Percentiles rank a stretch among this genome's conserved stretches.
These are phyloP conservation scores for Syngnathus typhle DNA, from an alignment of 2,113 vertebrate species.

Conservation along the genomic window DNA sequence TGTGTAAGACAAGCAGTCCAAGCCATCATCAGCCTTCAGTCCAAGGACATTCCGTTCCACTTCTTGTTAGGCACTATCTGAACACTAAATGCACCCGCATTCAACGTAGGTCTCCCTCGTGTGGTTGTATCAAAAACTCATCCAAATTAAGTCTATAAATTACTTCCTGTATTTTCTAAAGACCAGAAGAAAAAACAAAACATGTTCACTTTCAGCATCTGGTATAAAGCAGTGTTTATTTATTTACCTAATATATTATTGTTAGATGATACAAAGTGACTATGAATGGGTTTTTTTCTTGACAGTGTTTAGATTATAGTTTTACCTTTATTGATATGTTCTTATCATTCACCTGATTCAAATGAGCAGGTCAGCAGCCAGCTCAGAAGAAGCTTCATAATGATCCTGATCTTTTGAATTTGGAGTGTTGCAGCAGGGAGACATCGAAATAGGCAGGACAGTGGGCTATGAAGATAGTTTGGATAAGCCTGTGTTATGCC, in stretches of 20 bases:
- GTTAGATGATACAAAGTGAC: background rate
- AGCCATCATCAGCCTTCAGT: slow-evolving; percentile 28
- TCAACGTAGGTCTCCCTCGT: slow-evolving; percentile 5
- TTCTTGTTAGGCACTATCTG: slow-evolving; percentile 28
- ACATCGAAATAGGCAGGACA: too few species aligned
- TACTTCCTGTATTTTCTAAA: background rate
- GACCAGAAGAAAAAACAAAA: background rate
- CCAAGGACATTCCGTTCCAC: slow-evolving; percentile 57
- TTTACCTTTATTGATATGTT: too few species aligned
- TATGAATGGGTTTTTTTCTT: background rate
- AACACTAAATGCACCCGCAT: slow-evolving; percentile 5
- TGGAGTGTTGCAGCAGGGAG: too few species aligned
- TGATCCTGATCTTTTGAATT: too few species aligned
- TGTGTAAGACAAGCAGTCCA: slow-evolving; percentile 17
- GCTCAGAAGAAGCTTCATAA: too few species aligned
- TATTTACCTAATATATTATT: background rate
- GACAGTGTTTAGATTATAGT: background rate
- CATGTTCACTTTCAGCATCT: slow-evolving; percentile 16
- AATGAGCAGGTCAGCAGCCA: too few species aligned
- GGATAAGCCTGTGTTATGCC: background rate
- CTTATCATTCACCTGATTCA: too few species aligned
- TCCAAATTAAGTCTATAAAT: background rate
- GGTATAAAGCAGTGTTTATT: background rate
- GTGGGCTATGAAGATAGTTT: too few species aligned
- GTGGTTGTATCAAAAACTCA: background rate